Percentiles rank a stretch among this genome's conserved stretches.
These are phyloP conservation scores for Catamblyrhynchus diadema DNA, from an alignment of 2,797 vertebrate genomes.

Conservation along the genomic window DNA sequence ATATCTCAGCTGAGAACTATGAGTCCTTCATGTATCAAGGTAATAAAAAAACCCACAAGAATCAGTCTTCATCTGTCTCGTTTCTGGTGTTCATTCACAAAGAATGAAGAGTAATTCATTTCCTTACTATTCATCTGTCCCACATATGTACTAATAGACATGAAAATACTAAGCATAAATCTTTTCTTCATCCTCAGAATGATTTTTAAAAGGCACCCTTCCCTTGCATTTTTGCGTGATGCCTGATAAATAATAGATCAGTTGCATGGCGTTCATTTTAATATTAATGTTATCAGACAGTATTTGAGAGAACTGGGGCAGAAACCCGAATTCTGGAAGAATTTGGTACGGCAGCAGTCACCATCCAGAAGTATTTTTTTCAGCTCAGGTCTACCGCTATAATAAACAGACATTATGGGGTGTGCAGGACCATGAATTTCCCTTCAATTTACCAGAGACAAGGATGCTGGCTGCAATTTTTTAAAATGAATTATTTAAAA, in stretches of 20 bases:
- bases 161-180: neutral
- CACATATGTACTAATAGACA: neutral
- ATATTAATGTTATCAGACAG: conserved; percentile 11
- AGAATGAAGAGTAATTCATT: neutral
- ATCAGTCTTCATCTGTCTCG: neutral
- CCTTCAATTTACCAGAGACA: neutral
- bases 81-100: neutral
- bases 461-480: neutral
- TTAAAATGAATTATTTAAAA: neutral
- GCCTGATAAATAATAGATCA: conserved; percentile 1
- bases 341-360: neutral
- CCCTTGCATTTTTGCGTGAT: neutral
- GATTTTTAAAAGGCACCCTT: neutral
- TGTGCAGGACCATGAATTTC: neutral
- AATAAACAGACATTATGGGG: neutral
- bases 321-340: neutral
- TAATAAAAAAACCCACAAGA: neutral
- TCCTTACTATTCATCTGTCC: neutral
- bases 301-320: neutral
- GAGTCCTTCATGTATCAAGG: neutral
- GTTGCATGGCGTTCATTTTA: neutral
- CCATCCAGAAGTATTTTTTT: neutral
- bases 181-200: conserved; percentile 54
- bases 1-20: neutral
- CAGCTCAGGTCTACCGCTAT: neutral